Conservation (phyloP, 2,797 vertebrate genomes). For the Tokudaia muenninki region DNA sequence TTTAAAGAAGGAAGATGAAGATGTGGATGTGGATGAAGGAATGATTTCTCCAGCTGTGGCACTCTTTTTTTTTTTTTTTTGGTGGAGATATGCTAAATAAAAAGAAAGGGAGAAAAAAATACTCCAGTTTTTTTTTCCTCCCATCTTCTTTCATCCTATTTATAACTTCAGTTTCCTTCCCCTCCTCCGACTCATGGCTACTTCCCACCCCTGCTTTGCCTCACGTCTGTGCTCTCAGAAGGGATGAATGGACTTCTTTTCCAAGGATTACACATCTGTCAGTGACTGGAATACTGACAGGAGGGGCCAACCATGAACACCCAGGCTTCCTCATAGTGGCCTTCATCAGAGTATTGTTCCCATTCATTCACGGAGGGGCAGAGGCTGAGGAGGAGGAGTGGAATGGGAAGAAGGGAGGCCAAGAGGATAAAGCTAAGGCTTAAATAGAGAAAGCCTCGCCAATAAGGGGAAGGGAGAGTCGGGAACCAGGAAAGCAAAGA, state of each 20-base stretch:
- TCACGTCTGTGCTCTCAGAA: constrained; percentile 73
- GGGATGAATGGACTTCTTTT: constrained; percentile 88
- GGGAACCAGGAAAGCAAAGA: fast-evolving
- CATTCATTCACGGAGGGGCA: background rate
- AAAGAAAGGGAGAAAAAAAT: constrained; percentile 76
- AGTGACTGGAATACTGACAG: constrained; percentile 66
- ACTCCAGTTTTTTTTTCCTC: constrained; percentile 79
- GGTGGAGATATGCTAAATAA: constrained; percentile 76
- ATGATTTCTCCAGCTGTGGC: constrained; percentile 94
- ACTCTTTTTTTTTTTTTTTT: constrained; percentile 79
- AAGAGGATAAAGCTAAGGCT: background rate
- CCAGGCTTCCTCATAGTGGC: background rate
- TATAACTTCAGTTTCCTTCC: constrained; percentile 89
- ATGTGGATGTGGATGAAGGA: constrained; percentile 82
- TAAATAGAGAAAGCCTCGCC: background rate
- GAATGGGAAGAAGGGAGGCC: background rate
- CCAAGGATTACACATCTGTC: constrained; percentile 85
- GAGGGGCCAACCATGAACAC: constrained; percentile 58
- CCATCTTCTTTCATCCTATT: constrained; percentile 90
- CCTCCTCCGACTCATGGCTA: constrained; percentile 87
- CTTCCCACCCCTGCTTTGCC: constrained; percentile 81
- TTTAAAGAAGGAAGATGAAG: constrained; percentile 80
- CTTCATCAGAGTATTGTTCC: constrained; percentile 6
- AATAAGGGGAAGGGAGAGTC: fast-evolving
- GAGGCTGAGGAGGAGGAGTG: background rate